phyloP scores from a whole-genome alignment of 2,113 vertebrate genomes.

The Heterochromis multidens region DNA sequence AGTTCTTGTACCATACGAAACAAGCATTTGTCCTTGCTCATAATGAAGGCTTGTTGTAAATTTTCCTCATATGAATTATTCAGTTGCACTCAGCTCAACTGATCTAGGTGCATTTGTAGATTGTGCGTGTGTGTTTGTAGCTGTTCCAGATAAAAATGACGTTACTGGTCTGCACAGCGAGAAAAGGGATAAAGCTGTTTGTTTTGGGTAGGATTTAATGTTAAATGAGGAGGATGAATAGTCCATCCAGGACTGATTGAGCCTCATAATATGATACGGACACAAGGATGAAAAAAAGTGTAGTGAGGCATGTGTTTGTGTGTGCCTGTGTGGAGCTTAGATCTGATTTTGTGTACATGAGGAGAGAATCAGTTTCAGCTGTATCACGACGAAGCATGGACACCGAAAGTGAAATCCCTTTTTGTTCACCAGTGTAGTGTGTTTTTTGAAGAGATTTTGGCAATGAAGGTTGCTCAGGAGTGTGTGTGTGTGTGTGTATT shows the following conservation, averaged over 20 bases:
- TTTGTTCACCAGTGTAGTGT: not conserved
- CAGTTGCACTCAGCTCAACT: constrained; percentile 52
- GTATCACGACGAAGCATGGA: not conserved
- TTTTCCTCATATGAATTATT: constrained; percentile 60
- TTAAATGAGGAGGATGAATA: constrained; percentile 60
- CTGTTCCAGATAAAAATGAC: constrained; percentile 44
- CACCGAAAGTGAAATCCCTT: constrained; percentile 25
- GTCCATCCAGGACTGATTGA: constrained; percentile 56
- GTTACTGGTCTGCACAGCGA: constrained; percentile 32
- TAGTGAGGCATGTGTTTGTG: not conserved
- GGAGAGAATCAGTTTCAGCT: not conserved
- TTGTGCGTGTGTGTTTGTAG: constrained; percentile 25
- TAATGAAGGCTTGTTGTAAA: constrained; percentile 39
- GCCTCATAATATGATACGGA: constrained; percentile 30
- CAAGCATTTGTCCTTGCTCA: constrained; percentile 24
- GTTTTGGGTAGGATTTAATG: constrained; percentile 58
- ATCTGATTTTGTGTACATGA: constrained; percentile 7
- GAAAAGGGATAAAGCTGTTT: constrained; percentile 61
- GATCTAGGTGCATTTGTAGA: constrained; percentile 43
- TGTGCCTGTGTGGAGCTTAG: constrained; percentile 2
- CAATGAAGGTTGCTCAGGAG: not conserved
- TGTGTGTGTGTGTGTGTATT: not conserved
- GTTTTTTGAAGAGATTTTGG: constrained; percentile 21
- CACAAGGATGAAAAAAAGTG: not conserved
- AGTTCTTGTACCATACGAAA: constrained; percentile 13